These are phyloP conservation scores for Dastarcus helophoroides DNA, from an alignment of 2,888 invertebrate genomes.

Conservation along the genomic window DNA sequence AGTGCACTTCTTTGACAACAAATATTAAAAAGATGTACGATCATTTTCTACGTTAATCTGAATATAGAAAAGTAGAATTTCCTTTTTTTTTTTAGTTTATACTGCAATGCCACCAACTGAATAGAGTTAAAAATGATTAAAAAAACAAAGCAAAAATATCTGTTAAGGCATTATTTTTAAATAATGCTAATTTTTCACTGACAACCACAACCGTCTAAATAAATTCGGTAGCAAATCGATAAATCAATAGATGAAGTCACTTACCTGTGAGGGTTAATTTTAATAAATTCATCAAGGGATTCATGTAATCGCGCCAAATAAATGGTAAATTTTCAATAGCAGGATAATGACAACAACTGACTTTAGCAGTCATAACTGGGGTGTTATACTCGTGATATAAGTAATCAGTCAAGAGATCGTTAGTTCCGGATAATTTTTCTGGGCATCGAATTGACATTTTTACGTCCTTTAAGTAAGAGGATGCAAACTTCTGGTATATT, in stretches of 20 bases:
- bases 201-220: too few relatives aligned
- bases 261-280: conserved; percentile 51
- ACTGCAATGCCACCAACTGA: too few relatives aligned
- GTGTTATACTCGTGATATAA: conserved; percentile 51
- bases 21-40: too few relatives aligned
- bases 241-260: too few relatives aligned
- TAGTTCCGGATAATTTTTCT: conserved; percentile 29
- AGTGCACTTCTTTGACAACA: too few relatives aligned
- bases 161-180: too few relatives aligned
- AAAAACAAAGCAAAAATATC: too few relatives aligned
- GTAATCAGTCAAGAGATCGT: conserved; percentile 45
- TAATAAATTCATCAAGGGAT: conserved; percentile 51
- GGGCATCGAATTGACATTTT: conserved; percentile 30
- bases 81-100: too few relatives aligned
- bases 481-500: conserved; percentile 41
- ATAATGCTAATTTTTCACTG: too few relatives aligned
- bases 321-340: conserved; percentile 49
- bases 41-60: too few relatives aligned
- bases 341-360: conserved; percentile 80
- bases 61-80: too few relatives aligned
- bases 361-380: conserved; percentile 57
- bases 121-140: too few relatives aligned
- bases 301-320: conserved; percentile 60
- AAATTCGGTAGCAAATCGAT: conserved; percentile 4
- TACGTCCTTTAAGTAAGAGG: conserved; percentile 1